Evolutionary conservation across 2,113 vertebrate species (phyloP).

Genomic region (Tupaia chinensis): DNA sequence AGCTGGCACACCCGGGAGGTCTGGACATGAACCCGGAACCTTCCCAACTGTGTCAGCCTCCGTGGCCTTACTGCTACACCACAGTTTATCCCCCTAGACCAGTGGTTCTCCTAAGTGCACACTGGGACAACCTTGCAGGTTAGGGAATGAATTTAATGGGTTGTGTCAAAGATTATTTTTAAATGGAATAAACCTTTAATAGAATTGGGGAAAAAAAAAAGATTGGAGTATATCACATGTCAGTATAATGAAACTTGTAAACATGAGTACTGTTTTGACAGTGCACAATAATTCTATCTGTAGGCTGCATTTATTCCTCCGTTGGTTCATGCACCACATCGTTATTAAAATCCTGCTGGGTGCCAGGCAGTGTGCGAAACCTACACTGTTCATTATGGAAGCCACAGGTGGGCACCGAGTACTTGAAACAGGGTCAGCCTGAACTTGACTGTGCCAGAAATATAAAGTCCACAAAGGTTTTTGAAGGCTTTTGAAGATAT

Average conservation of each 20-base stretch:
- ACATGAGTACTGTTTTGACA: neutral
- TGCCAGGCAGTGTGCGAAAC: neutral
- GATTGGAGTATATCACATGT: neutral
- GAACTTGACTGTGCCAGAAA: neutral
- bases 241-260: neutral
- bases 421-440: neutral
- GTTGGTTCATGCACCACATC: neutral
- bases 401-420: neutral
- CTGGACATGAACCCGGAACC: too few relatives aligned
- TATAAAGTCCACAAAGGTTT: neutral
- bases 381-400: neutral
- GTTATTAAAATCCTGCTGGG: neutral
- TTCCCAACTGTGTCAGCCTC: too few relatives aligned
- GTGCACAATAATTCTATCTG: neutral
- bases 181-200: neutral
- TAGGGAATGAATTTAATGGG: neutral
- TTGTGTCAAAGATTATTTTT: neutral
- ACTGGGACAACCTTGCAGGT: neutral
- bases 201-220: neutral
- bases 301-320: neutral
- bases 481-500: neutral
- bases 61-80: too few relatives aligned
- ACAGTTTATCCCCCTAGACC: neutral
- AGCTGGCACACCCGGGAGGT: too few relatives aligned
- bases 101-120: conserved; percentile 32